phyloP scores from a whole-genome alignment of 2,888 invertebrate species.

The Acleris emargana region DNA sequence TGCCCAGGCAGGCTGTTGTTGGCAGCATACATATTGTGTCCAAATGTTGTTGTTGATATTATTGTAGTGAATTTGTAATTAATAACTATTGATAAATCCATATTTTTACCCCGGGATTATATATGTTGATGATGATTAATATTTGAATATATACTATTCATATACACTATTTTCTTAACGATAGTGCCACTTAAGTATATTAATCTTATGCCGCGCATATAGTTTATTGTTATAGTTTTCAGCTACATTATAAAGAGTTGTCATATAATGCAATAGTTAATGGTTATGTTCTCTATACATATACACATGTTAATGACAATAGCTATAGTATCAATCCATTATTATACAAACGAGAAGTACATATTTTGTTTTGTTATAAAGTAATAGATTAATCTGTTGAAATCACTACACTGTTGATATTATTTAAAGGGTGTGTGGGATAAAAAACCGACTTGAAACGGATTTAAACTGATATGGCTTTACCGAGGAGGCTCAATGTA shows the following conservation, averaged over 20 bases:
- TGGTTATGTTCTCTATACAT: slow-evolving; percentile 71
- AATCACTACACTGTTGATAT: slow-evolving; percentile 64
- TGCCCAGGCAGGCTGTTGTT: slow-evolving; percentile 49
- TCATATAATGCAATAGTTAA: slow-evolving; percentile 67
- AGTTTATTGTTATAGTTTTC: slow-evolving; percentile 76
- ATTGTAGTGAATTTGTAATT: slow-evolving; percentile 74
- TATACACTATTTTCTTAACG: slow-evolving; percentile 75
- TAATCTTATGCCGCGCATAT: slow-evolving; percentile 54
- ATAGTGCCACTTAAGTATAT: slow-evolving; percentile 59
- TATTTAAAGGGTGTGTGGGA: slow-evolving; percentile 72
- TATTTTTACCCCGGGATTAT: slow-evolving; percentile 72
- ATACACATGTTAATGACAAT: slow-evolving; percentile 74
- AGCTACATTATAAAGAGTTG: slow-evolving; percentile 60
- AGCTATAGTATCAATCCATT: slow-evolving; percentile 63
- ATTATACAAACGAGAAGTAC: slow-evolving; percentile 66
- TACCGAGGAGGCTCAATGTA: slow-evolving; percentile 72
- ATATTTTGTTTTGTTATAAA: slow-evolving; percentile 76
- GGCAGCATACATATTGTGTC: slow-evolving; percentile 53
- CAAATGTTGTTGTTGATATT: slow-evolving; percentile 73
- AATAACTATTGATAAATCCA: slow-evolving; percentile 68
- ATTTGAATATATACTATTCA: slow-evolving; percentile 74
- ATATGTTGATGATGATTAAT: slow-evolving; percentile 70
- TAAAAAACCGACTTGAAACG: slow-evolving; percentile 57
- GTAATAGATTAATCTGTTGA: slow-evolving; percentile 78
- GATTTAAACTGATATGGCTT: slow-evolving; percentile 62